Evolutionary conservation across 2,888 invertebrate genomes (phyloP).

Genomic region (Oscheius onirici): DNA sequence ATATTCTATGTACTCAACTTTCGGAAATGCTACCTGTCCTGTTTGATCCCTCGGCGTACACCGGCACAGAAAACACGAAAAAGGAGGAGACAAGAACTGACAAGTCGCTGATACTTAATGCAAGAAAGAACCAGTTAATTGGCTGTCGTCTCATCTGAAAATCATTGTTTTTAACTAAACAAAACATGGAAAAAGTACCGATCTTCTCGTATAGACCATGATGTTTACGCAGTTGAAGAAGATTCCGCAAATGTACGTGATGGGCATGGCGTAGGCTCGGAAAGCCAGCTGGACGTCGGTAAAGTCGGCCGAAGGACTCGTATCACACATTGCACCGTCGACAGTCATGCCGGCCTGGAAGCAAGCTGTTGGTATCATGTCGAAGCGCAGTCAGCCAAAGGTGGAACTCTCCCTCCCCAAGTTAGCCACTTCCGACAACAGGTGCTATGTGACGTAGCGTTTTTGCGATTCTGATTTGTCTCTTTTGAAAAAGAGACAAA

Average conservation of each 20-base stretch:
- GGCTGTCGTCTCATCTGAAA: conserved; percentile 64
- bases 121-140: conserved; percentile 65
- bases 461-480: neutral
- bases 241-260: conserved; percentile 63
- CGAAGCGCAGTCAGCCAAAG: neutral
- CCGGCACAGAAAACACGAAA: conserved; percentile 64
- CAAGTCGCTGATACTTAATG: conserved; percentile 57
- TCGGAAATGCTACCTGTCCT: conserved; percentile 29
- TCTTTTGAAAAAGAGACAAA: neutral
- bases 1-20: neutral
- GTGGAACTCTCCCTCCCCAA: neutral
- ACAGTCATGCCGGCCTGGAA: conserved; percentile 32
- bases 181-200: conserved; percentile 43
- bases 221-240: conserved; percentile 62
- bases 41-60: conserved; percentile 55
- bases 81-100: conserved; percentile 61
- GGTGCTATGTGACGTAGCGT: conserved; percentile 13
- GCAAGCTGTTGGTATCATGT: neutral
- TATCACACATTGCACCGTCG: conserved; percentile 18
- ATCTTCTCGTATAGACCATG: conserved; percentile 57
- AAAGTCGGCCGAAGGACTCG: conserved; percentile 37
- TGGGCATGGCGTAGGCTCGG: conserved; percentile 62
- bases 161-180: neutral
- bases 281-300: conserved; percentile 57
- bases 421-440: neutral